These are phyloP conservation scores for Scalopus aquaticus DNA, from an alignment of 2,113 vertebrate genomes.

Conservation along the genomic window DNA sequence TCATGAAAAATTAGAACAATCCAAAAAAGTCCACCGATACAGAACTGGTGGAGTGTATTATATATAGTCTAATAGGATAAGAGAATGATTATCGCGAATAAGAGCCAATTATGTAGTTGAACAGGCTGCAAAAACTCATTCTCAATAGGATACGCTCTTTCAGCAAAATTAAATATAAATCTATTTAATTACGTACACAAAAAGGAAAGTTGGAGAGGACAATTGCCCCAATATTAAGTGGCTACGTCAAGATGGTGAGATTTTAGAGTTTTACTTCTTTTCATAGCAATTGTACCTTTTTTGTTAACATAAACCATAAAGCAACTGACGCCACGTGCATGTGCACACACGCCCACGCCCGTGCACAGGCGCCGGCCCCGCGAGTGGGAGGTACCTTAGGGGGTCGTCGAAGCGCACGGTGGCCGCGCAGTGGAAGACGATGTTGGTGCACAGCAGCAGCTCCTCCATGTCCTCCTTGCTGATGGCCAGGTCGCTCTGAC, in stretches of 20 bases:
- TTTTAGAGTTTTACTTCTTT: neutral
- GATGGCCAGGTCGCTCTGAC: constrained; percentile 92
- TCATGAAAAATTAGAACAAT: neutral
- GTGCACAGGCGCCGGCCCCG: neutral
- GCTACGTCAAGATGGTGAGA: neutral
- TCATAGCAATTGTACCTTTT: neutral
- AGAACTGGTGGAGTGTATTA: neutral
- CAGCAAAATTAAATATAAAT: neutral
- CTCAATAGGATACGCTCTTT: neutral
- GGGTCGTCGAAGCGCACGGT: constrained; percentile 95
- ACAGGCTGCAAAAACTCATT: neutral
- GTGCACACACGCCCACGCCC: neutral
- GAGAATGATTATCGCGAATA: neutral
- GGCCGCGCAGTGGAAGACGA: constrained; percentile 97
- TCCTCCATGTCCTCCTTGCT: constrained; percentile 89
- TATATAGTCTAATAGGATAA: neutral
- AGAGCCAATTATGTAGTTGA: neutral
- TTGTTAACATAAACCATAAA: neutral
- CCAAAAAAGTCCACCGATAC: neutral
- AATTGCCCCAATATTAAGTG: neutral
- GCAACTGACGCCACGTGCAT: neutral
- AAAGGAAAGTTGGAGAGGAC: neutral
- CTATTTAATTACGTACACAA: neutral
- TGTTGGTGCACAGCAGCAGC: constrained; percentile 89
- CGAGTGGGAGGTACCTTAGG: constrained; percentile 87